A percentile compares a stretch with the other conserved stretches of the same genome.
phyloP scores from a whole-genome alignment of 2,888 invertebrate genomes.

The Dicycla oo region DNA sequence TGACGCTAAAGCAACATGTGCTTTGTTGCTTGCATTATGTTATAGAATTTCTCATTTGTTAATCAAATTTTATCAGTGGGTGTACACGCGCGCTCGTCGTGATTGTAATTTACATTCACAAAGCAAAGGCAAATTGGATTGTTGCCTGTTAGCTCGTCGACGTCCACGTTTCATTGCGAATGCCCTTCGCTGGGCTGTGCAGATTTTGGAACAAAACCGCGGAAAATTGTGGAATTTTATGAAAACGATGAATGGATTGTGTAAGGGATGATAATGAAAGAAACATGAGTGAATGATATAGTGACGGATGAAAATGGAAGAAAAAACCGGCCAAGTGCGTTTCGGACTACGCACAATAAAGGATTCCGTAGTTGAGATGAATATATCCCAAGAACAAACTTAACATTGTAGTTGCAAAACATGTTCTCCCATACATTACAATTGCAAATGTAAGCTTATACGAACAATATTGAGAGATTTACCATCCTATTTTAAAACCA shows the following conservation, averaged over 20 bases:
- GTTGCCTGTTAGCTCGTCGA: conserved; percentile 59
- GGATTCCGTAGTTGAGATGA: too few relatives aligned
- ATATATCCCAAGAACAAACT: too few relatives aligned
- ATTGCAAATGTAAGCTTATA: too few relatives aligned
- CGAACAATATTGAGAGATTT: too few relatives aligned
- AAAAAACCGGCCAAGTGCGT: too few relatives aligned
- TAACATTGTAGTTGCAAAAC: too few relatives aligned
- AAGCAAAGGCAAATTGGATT: conserved; percentile 78
- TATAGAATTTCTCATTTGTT: conserved; percentile 61
- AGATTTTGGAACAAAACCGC: conserved; percentile 22
- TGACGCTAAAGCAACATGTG: conserved; percentile 33
- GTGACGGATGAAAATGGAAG: too few relatives aligned
- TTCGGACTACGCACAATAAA: too few relatives aligned
- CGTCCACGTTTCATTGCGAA: conserved; percentile 58
- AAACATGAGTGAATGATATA: too few relatives aligned
- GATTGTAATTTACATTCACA: conserved; percentile 77
- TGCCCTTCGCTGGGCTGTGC: conserved; percentile 34
- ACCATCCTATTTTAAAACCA: too few relatives aligned
- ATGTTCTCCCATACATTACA: too few relatives aligned
- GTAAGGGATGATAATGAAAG: neutral
- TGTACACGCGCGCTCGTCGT: conserved; percentile 56
- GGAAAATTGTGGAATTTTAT: conserved; percentile 3
- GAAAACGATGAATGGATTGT: neutral
- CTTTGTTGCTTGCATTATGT: conserved; percentile 50
- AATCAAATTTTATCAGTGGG: conserved; percentile 66